phyloP scores from a whole-genome alignment of 1,140 invertebrate genomes.

The Proctacanthus coquilletti region DNA sequence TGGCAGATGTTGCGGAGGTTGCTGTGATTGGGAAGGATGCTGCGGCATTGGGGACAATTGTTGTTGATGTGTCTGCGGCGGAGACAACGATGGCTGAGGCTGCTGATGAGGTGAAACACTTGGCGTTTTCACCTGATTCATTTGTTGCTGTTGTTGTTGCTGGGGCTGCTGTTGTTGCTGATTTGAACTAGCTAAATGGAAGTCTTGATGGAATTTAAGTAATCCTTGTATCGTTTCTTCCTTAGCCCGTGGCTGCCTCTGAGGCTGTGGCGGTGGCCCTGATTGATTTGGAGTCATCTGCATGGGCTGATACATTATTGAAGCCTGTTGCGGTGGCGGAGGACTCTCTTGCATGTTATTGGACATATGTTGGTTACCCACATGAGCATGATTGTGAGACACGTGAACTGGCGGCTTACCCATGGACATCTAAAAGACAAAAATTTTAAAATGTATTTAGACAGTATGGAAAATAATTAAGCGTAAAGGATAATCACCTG shows the following conservation, averaged over 20 bases:
- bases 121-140: conserved; percentile 1
- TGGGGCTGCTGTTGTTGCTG: conserved; percentile 5
- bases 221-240: conserved; percentile 25
- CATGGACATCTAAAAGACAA: conserved; percentile 7
- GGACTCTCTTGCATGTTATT: conserved; percentile 15
- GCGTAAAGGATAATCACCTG: too few relatives aligned
- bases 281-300: conserved; percentile 11
- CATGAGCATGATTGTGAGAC: background rate
- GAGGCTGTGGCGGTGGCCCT: conserved; percentile 15
- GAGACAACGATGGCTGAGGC: background rate
- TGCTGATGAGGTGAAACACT: conserved; percentile 1
- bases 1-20: conserved; percentile 6
- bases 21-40: conserved; percentile 11
- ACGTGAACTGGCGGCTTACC: conserved; percentile 11
- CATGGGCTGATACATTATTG: too few relatives aligned
- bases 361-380: background rate
- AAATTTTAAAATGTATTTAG: background rate
- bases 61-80: background rate
- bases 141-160: too few relatives aligned
- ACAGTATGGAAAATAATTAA: conserved; percentile 3
- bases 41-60: conserved; percentile 14
- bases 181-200: conserved; percentile 16
- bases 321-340: conserved; percentile 22
- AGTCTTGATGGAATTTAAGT: conserved; percentile 25
- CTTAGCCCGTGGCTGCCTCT: conserved; percentile 20